A percentile compares a stretch with the other conserved stretches of the same genome.
phyloP scores from a whole-genome alignment of 2,888 invertebrate genomes.

The Fragum whitleyi region DNA sequence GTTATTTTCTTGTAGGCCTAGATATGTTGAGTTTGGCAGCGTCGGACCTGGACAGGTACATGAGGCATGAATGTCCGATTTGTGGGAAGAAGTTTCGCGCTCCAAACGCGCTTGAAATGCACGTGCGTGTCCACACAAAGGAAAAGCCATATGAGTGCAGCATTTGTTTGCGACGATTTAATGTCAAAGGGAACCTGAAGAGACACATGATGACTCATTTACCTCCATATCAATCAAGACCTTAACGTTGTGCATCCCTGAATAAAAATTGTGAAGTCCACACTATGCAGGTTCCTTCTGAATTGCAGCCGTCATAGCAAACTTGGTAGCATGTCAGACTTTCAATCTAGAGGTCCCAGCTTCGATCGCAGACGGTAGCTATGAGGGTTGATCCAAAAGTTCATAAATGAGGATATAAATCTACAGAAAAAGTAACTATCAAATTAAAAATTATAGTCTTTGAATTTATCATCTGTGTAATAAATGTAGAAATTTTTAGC shows the following conservation, averaged over 20 bases:
- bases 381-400: too few species aligned
- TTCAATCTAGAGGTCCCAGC: too few species aligned
- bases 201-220: conserved; percentile 23
- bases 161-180: conserved; percentile 5
- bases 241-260: not conserved
- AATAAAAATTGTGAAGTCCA: too few species aligned
- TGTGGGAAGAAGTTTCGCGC: conserved; percentile 31
- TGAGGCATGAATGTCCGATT: conserved; percentile 8
- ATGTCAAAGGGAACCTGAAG: conserved; percentile 1
- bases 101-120: conserved; percentile 5
- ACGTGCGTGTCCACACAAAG: conserved; percentile 20
- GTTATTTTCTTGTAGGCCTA: not conserved
- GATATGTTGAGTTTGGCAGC: not conserved
- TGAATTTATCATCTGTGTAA: too few species aligned
- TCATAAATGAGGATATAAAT: too few species aligned
- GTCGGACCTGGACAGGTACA: not conserved
- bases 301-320: too few species aligned
- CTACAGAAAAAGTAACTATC: too few species aligned
- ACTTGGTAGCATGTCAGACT: too few species aligned
- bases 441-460: too few species aligned
- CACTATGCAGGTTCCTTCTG: too few species aligned
- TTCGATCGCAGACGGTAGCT: too few species aligned
- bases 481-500: too few species aligned
- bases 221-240: not conserved
- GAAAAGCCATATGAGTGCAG: conserved; percentile 20